Conservation (phyloP, 2,888 invertebrate genomes). For the Ectemnius continuus region DNA sequence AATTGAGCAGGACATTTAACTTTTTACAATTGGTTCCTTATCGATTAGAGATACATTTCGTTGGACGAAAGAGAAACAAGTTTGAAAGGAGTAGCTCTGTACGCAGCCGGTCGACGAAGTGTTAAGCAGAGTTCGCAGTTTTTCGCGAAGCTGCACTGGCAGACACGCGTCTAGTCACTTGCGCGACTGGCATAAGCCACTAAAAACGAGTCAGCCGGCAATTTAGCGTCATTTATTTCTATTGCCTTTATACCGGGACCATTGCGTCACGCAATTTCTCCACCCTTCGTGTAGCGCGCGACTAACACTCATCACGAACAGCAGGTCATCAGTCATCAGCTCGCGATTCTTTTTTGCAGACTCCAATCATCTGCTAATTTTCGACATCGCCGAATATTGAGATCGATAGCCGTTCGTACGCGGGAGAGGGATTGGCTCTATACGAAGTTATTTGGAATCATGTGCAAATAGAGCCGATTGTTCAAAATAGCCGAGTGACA, state of each 20-base stretch:
- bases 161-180: conserved; percentile 20
- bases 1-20: conserved; percentile 8
- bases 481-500: too few relatives aligned
- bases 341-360: conserved; percentile 20
- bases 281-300: conserved; percentile 26
- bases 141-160: conserved; percentile 14
- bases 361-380: conserved; percentile 28
- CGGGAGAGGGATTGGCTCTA: background rate
- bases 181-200: conserved; percentile 27
- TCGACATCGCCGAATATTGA: conserved; percentile 39
- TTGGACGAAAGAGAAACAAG: background rate
- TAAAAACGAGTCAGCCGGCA: conserved; percentile 62
- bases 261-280: conserved; percentile 67
- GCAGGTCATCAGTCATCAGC: conserved; percentile 3
- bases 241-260: conserved; percentile 71
- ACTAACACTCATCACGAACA: background rate
- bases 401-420: conserved; percentile 25
- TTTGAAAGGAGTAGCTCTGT: too few relatives aligned
- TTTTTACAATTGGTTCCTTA: conserved; percentile 7
- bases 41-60: background rate
- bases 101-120: too few relatives aligned
- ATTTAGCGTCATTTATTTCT: conserved; percentile 74
- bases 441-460: too few relatives aligned
- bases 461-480: too few relatives aligned
- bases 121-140: background rate